These are phyloP conservation scores for Zophobas morio DNA, from an alignment of 1,140 invertebrate genomes.

Conservation along the genomic window DNA sequence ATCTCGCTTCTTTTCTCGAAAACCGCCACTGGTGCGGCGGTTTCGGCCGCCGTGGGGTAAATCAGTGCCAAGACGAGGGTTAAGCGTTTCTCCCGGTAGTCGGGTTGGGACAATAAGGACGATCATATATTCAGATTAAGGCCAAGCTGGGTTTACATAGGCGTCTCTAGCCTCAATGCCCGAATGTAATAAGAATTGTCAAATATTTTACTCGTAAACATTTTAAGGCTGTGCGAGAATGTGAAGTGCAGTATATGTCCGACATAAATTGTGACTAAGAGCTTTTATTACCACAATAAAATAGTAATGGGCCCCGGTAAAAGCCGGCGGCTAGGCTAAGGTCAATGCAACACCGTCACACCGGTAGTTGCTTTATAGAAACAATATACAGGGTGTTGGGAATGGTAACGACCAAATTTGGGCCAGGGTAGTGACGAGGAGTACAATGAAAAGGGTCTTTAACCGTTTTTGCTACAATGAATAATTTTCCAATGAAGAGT, in stretches of 20 bases:
- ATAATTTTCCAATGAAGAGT: too few relatives aligned
- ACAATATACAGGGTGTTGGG: too few relatives aligned
- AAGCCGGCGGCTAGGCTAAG: slow-evolving; percentile 52
- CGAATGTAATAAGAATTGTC: slow-evolving; percentile 65
- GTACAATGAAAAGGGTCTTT: too few relatives aligned
- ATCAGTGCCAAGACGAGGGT: slow-evolving; percentile 29
- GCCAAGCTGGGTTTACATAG: slow-evolving; percentile 60
- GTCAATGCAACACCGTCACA: slow-evolving; percentile 54
- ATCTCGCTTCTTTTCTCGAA: neutral
- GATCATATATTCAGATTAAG: slow-evolving; percentile 66
- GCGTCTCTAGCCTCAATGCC: slow-evolving; percentile 57
- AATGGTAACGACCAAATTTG: too few relatives aligned
- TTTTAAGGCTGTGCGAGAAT: slow-evolving; percentile 57
- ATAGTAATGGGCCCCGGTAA: slow-evolving; percentile 59
- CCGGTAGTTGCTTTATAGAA: neutral
- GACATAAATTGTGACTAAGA: slow-evolving; percentile 63
- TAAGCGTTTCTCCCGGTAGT: slow-evolving; percentile 52
- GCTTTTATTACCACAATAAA: slow-evolving; percentile 63
- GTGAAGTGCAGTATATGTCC: slow-evolving; percentile 60
- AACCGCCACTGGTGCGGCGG: neutral
- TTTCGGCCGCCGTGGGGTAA: neutral
- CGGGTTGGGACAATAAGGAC: slow-evolving; percentile 62
- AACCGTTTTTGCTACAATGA: too few relatives aligned
- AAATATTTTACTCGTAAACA: slow-evolving; percentile 66
- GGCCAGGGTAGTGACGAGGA: too few relatives aligned